Evolutionary conservation across 2,113 vertebrate species (phyloP).

Genomic region (Lasiurus cinereus): DNA sequence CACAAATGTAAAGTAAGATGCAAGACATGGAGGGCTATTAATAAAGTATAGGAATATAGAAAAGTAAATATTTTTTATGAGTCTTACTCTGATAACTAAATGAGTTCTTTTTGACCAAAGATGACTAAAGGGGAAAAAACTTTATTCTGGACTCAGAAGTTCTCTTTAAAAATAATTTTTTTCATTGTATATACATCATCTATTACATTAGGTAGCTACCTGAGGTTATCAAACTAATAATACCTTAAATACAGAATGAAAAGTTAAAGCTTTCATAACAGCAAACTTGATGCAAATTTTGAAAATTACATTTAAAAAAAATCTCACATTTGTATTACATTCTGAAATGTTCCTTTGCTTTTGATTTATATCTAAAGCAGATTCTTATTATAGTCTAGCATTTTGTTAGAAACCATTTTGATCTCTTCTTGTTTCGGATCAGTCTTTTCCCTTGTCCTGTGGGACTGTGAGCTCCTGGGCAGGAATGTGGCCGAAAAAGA

Average conservation of each 20-base stretch:
- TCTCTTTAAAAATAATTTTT: conserved; percentile 44
- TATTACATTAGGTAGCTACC: neutral
- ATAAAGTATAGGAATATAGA: neutral
- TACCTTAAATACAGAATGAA: conserved; percentile 35
- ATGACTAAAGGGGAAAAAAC: neutral
- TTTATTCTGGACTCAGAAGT: neutral
- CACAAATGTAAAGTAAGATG: neutral
- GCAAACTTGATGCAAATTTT: conserved; percentile 45
- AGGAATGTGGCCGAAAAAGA: neutral
- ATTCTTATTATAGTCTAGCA: neutral
- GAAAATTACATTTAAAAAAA: conserved; percentile 23
- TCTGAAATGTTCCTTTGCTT: conserved; percentile 39
- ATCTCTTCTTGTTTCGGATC: neutral
- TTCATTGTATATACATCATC: neutral
- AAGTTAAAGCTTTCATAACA: conserved; percentile 15
- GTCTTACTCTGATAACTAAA: neutral
- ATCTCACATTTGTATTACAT: neutral
- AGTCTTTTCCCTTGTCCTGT: neutral
- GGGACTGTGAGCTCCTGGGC: neutral
- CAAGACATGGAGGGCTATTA: neutral
- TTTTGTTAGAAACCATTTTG: conserved; percentile 25
- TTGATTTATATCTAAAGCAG: neutral
- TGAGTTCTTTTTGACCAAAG: neutral
- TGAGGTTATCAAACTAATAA: conserved; percentile 17
- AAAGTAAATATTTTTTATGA: neutral